Evolutionary conservation across 2,797 vertebrate species (phyloP).

Genomic region (Siniperca undulata): DNA sequence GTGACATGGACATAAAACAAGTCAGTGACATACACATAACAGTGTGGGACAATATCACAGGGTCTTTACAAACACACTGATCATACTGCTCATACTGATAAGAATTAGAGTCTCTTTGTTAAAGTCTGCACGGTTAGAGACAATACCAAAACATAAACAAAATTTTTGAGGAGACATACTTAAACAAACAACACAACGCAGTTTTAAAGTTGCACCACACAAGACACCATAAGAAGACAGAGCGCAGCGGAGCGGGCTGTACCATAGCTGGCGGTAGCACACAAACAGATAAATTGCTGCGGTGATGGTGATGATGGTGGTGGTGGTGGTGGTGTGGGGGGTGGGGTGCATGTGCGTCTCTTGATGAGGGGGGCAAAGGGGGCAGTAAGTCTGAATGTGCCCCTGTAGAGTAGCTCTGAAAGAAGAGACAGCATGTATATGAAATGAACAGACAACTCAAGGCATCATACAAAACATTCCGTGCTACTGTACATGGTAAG

Average conservation of each 20-base stretch:
- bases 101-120: neutral
- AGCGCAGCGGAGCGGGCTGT: conserved; percentile 51
- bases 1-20: conserved; percentile 24
- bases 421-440: conserved; percentile 62
- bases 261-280: conserved; percentile 77
- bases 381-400: conserved; percentile 86
- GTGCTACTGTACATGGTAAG: neutral
- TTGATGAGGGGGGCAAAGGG: conserved; percentile 83
- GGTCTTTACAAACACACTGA: neutral
- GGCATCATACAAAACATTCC: conserved; percentile 3
- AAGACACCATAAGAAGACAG: conserved; percentile 30
- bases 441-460: conserved; percentile 29
- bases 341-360: conserved; percentile 70
- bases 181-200: conserved; percentile 4
- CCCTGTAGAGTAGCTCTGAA: conserved; percentile 78
- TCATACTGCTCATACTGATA: neutral
- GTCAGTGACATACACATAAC: conserved; percentile 1
- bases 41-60: conserved; percentile 2
- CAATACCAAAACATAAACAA: neutral
- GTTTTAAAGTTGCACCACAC: conserved; percentile 12
- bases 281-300: conserved; percentile 82
- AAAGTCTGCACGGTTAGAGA: neutral
- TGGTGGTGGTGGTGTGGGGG: conserved; percentile 72
- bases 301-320: conserved; percentile 78
- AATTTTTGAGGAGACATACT: neutral